Evolutionary conservation across 2,888 invertebrate genomes (phyloP), one percentile per base, ranked within the genome.

Genomic region (Abscondita cerata): DNA sequence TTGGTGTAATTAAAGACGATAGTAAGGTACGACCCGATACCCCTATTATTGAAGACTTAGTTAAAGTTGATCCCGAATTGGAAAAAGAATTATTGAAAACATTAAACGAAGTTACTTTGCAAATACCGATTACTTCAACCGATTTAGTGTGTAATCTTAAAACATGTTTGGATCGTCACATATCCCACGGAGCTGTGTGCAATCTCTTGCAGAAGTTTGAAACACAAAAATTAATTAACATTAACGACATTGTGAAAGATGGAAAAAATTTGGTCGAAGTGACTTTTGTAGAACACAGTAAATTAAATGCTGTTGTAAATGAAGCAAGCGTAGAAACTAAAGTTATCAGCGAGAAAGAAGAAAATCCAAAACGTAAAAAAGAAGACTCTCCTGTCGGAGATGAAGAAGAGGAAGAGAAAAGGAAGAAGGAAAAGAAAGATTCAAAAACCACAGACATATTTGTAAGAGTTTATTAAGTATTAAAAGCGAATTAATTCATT

Each of bases 181-280:
- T 87, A 4, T 82, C 85, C 2, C 85, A 88, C 66, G 81, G 85
- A 48, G 83, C 87, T 68, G 84, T 93, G 6, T 87, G 89, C 69
- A 90, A 90, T 77, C 83, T 93, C 48, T 78, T 93, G 2, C 88
- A 90, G 70, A 93, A 93, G 78, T 87, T 93, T 76, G 87, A 91
- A 1, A 86, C 88, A n/a, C 92, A 92, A 76, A 87, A 89, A 74
- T 78, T 90, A 52, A 87, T 91, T 62, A 85, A 83, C 48, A 80
- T 85, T 16, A 83, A 82, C 73, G 83, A 84, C 65, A 74, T 75
- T 19, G 72, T 78, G 20, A 82, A 83, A 66, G 84, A 84, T 73
- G 80, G 79, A 33, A 78, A 80, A 38, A 82, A 80, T 70, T 75
- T 78, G 52, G 69, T 86, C 13, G 83, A 85, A 72, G 81, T 87